A percentile compares a stretch with the other conserved stretches of the same genome.
Evolutionary conservation across 2,888 invertebrate genomes (phyloP).

Genomic region (Trachelus troglodyta): DNA sequence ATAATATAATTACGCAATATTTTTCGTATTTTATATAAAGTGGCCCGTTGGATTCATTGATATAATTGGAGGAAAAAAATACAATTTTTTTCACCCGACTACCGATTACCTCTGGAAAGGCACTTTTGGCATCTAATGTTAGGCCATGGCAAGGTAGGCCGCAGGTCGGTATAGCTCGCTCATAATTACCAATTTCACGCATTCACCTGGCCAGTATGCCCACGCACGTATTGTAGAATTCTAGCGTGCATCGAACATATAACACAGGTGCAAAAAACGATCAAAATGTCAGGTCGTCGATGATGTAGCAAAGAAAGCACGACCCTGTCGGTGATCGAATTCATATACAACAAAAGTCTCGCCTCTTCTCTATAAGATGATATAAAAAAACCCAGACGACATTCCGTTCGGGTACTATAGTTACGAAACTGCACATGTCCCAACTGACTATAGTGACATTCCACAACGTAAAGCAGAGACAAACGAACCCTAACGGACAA

Average conservation of each 20-base stretch:
- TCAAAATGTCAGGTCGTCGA: not conserved
- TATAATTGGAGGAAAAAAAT: not conserved
- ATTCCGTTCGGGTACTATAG: not conserved
- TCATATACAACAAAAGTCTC: not conserved
- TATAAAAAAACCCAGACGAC: not conserved
- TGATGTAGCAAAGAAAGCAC: not conserved
- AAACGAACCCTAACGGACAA: not conserved
- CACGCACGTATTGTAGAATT: constrained; percentile 17
- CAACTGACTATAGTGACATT: not conserved
- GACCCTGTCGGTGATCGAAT: not conserved
- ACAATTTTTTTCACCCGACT: not conserved
- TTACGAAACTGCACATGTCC: not conserved
- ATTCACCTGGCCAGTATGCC: constrained; percentile 24
- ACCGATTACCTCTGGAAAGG: not conserved
- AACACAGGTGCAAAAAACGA: not conserved
- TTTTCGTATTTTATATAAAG: too few relatives aligned
- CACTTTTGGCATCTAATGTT: not conserved
- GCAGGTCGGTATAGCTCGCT: constrained; percentile 5
- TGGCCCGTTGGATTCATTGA: not conserved
- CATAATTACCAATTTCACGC: constrained; percentile 24
- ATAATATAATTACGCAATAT: too few relatives aligned
- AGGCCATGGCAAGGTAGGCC: not conserved
- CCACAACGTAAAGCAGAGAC: not conserved
- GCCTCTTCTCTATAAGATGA: not conserved
- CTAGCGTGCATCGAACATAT: constrained; percentile 1